These are phyloP conservation scores for Bembecia ichneumoniformis DNA, from an alignment of 2,888 invertebrate genomes.

Conservation along the genomic window DNA sequence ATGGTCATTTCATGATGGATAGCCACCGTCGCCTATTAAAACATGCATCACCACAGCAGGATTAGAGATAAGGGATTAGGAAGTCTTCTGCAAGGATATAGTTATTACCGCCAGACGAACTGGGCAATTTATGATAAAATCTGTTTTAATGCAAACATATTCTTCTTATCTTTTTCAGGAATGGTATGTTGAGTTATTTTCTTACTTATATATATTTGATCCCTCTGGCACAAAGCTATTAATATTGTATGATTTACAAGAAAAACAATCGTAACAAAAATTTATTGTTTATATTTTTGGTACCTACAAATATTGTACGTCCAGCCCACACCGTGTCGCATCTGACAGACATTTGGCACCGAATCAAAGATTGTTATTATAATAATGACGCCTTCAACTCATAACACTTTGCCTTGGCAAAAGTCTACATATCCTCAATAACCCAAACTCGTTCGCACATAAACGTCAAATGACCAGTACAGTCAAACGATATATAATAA, in stretches of 20 bases:
- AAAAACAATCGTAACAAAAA: conserved; percentile 29
- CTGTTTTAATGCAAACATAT: too few species aligned
- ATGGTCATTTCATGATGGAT: too few species aligned
- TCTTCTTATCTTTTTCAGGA: too few species aligned
- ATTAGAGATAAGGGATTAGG: too few species aligned
- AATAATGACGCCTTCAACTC: conserved; percentile 53
- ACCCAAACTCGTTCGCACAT: conserved; percentile 44
- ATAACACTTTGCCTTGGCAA: conserved; percentile 52
- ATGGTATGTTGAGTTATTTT: too few species aligned
- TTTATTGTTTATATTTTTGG: conserved; percentile 44
- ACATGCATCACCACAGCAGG: too few species aligned
- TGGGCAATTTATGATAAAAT: too few species aligned
- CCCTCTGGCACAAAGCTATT: conserved; percentile 10
- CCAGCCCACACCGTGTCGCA: conserved; percentile 36
- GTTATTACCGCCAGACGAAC: too few species aligned
- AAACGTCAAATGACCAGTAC: conserved; percentile 27
- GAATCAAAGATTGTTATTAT: conserved; percentile 59
- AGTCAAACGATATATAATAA: not conserved
- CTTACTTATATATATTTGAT: conserved; percentile 5
- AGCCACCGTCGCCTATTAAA: too few species aligned
- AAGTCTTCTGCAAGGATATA: too few species aligned
- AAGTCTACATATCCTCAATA: conserved; percentile 50
- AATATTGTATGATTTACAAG: conserved; percentile 34
- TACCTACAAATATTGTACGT: conserved; percentile 30
- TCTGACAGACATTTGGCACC: conserved; percentile 38